Evolutionary conservation across 2,888 invertebrate species (phyloP), one percentile per base, ranked within the genome.

Genomic region (Orthosia cruda): DNA sequence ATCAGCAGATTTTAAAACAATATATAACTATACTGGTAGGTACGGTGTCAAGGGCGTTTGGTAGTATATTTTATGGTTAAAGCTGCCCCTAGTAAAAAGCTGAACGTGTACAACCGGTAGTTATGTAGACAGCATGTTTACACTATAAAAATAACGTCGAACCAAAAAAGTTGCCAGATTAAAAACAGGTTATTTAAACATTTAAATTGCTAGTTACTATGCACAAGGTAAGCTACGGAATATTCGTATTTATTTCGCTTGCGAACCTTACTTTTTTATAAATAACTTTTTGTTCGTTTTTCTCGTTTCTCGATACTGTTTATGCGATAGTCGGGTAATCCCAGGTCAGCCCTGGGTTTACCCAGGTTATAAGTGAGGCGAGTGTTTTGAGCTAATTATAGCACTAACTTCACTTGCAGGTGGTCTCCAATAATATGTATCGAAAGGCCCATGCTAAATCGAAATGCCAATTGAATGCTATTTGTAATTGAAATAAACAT

Each of bases 151-250:
- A 59, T 65, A 55, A 16, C 18, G 26, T 18, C 9, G 52, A 74
- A 55, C 9, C 26, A 32, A 64, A 75, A 68, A 74, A 20, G 62
- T 50, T 40, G 52, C 45, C 40, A 58, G 4, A 47, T 23, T 58
- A 57, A 64, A 77, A 83, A 75, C 80, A 23, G 16, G 83, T 79
- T 62, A 18, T 59, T 57, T 71, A 49, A 61, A 66, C 26, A 68
- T 61, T 61, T 59, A 20, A 68, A 79, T 68, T 50, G 16, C 20
- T 40, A 66, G 69, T 75, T 62, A 52, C 15, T 32, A 52, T 75
- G 71, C 58, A 63, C 15, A 49, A 58, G 59, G 18, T 13, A 47
- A 12, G 70, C 18, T 18, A 47, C 20, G 26, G 32, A 26, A 64
- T 20, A 49, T 23, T 59, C 18, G 15, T 32, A 50, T 77, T 73